Evolutionary conservation across 2,113 vertebrate species (phyloP).

Genomic region (Zosterops japonicus): DNA sequence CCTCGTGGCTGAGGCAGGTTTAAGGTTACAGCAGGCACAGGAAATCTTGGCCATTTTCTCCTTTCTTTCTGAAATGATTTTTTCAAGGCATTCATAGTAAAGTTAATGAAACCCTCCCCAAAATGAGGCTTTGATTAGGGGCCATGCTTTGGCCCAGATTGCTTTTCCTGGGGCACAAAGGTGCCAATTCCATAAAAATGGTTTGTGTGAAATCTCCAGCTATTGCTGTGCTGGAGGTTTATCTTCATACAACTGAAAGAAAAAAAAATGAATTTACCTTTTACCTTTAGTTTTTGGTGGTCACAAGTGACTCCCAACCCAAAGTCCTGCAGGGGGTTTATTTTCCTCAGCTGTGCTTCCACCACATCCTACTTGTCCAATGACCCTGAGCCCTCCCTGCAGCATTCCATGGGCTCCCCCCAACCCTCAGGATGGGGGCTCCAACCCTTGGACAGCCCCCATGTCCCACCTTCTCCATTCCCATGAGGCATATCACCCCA

Average conservation of each 20-base stretch:
- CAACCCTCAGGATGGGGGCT: background rate
- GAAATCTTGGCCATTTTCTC: constrained; percentile 52
- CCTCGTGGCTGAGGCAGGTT: constrained; percentile 53
- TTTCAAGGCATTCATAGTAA: constrained; percentile 18
- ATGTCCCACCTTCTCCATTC: background rate
- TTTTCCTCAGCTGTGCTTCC: background rate
- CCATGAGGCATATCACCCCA: background rate
- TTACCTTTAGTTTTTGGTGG: background rate
- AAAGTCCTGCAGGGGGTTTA: background rate
- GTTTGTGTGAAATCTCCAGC: background rate
- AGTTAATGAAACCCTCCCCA: constrained; percentile 38
- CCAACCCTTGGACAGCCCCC: background rate
- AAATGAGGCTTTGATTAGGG: constrained; percentile 21
- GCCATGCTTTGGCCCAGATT: background rate
- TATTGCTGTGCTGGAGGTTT: background rate
- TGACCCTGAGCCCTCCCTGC: background rate
- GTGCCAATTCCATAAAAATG: constrained; percentile 25
- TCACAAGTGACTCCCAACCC: background rate
- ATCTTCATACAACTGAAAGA: background rate
- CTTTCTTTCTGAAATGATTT: constrained; percentile 48
- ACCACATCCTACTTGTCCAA: background rate
- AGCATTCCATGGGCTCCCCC: background rate
- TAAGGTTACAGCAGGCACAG: constrained; percentile 65
- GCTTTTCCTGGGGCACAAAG: constrained; percentile 22
- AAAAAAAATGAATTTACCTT: background rate